These are phyloP conservation scores for Beroe ovata DNA, from an alignment of 37 sponge, comb jelly and placozoan species.

Conservation along the genomic window DNA sequence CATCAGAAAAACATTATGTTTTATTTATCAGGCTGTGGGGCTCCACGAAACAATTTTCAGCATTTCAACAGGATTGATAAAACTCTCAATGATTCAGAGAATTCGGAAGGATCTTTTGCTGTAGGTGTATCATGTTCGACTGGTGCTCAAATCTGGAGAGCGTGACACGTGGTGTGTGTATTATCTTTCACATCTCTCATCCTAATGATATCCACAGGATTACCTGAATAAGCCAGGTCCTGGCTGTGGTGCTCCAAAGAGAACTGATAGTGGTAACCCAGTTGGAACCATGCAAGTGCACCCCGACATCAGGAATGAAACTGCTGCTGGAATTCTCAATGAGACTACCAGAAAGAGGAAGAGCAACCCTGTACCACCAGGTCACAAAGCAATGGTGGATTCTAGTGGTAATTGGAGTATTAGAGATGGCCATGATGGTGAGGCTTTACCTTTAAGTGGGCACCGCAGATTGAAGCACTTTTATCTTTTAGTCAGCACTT, in stretches of 20 bases:
- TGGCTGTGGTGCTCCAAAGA: conserved; percentile 30
- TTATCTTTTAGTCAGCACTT: too few species aligned
- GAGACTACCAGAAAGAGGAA: conserved; percentile 6
- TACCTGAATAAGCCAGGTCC: neutral
- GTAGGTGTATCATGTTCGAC: too few species aligned
- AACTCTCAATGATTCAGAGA: neutral
- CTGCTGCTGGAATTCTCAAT: neutral
- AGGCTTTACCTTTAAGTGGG: neutral
- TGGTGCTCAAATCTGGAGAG: too few species aligned
- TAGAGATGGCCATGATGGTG: neutral
- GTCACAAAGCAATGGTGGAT: neutral
- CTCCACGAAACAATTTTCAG: neutral
- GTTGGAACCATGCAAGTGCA: neutral
- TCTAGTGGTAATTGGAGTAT: neutral
- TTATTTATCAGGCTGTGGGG: conserved; percentile 40
- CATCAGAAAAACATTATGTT: too few species aligned
- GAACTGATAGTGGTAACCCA: conserved; percentile 27
- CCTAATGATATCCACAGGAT: too few species aligned
- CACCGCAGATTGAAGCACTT: too few species aligned
- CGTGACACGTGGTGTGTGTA: too few species aligned
- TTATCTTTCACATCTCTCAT: too few species aligned
- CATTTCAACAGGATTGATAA: neutral
- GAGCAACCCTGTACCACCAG: neutral
- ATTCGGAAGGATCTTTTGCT: conserved; percentile 11
- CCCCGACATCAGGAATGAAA: conserved; percentile 7